Evolutionary conservation across 2,888 invertebrate species (phyloP).

Genomic region (Diaperis boleti): DNA sequence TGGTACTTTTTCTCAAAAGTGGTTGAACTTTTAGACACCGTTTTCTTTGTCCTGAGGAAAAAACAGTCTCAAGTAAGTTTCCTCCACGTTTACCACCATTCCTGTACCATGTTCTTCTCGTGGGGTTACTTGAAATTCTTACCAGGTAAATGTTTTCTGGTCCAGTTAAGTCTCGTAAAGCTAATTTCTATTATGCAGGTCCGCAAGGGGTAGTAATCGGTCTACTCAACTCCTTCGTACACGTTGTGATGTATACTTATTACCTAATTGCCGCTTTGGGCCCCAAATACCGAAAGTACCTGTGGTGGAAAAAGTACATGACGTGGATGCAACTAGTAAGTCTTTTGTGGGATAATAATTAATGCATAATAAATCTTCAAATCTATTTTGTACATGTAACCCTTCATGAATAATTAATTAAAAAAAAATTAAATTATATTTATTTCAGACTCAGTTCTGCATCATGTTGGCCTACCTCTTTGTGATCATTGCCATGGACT

Average conservation of each 20-base stretch:
- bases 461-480: conserved; percentile 81
- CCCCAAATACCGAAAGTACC: conserved; percentile 86
- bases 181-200: conserved; percentile 70
- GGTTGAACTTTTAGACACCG: conserved; percentile 82
- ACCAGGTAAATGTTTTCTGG: too few species aligned
- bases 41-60: conserved; percentile 91
- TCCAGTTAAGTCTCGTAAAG: too few species aligned
- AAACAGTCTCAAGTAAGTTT: conserved; percentile 90
- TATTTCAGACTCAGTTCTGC: conserved; percentile 78
- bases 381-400: too few species aligned
- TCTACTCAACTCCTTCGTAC: conserved; percentile 89
- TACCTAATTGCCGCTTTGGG: conserved; percentile 91
- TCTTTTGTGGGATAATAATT: conserved; percentile 8
- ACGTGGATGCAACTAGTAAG: conserved; percentile 86
- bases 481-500: conserved; percentile 74
- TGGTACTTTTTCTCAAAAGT: conserved; percentile 86
- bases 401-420: too few species aligned
- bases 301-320: conserved; percentile 96
- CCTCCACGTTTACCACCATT: conserved; percentile 91
- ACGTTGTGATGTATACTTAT: conserved; percentile 92
- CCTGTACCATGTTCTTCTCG: conserved; percentile 81
- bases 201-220: conserved; percentile 91
- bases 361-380: conserved; percentile 18
- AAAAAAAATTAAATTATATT: too few species aligned
- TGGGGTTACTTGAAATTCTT: conserved; percentile 85